Percentiles rank a stretch among this genome's conserved stretches.
These are phyloP conservation scores for Engraulis encrasicolus DNA, from an alignment of 2,113 vertebrate species.

Conservation along the genomic window DNA sequence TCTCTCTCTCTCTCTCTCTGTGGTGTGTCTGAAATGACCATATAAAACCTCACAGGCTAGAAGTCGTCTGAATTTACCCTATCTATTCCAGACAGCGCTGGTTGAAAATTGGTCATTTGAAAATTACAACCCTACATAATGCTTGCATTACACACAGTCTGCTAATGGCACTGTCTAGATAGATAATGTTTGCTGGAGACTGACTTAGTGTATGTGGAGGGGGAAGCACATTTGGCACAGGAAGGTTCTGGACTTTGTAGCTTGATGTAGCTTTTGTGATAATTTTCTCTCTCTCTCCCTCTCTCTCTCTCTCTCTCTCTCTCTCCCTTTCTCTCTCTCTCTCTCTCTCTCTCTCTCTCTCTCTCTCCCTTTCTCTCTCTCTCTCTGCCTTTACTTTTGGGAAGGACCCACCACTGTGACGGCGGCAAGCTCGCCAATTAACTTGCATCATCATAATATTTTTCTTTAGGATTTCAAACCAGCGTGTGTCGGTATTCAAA, in stretches of 20 bases:
- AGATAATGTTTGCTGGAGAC: background rate
- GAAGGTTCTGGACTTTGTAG: background rate
- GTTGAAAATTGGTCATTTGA: background rate
- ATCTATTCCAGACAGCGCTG: background rate
- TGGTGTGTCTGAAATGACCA: background rate
- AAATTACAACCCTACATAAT: background rate
- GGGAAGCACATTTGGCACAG: background rate
- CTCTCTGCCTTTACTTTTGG: background rate
- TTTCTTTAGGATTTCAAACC: background rate
- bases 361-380: background rate
- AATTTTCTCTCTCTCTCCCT: too few relatives aligned
- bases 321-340: background rate
- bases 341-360: background rate
- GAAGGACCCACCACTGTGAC: background rate
- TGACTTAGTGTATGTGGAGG: background rate
- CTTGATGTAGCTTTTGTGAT: background rate
- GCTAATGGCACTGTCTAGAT: background rate
- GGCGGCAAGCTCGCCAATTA: background rate
- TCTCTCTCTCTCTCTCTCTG: background rate
- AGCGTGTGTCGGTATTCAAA: background rate
- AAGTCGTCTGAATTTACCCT: background rate
- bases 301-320: background rate
- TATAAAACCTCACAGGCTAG: background rate
- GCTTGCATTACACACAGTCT: background rate
- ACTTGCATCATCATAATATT: conserved; percentile 1